These are phyloP conservation scores for Drosophila melanosoma DNA, from an alignment of 2,888 invertebrate species.

Conservation along the genomic window DNA sequence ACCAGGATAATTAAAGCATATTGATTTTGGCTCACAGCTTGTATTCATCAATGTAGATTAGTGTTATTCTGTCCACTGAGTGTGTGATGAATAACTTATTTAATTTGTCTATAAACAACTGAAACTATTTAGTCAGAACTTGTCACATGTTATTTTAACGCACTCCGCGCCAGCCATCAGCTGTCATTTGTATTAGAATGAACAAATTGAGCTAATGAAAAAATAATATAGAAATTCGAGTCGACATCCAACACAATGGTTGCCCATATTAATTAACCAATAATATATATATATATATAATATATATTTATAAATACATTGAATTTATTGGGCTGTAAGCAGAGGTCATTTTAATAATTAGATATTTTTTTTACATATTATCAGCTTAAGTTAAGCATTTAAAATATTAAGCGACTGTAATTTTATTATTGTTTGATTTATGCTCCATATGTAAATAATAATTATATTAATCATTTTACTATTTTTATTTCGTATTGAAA, in stretches of 20 bases:
- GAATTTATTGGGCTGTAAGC: background rate
- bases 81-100: conserved; percentile 47
- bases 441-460: background rate
- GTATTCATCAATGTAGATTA: background rate
- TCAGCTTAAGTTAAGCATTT: background rate
- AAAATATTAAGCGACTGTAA: background rate
- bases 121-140: conserved; percentile 57
- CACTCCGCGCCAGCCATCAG: conserved; percentile 31
- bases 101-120: conserved; percentile 51
- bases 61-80: background rate
- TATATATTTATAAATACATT: background rate
- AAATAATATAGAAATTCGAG: conserved; percentile 36
- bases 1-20: conserved; percentile 46
- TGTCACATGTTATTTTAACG: conserved; percentile 60
- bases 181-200: conserved; percentile 58
- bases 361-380: background rate
- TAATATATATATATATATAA: background rate
- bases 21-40: conserved; percentile 52
- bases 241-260: conserved; percentile 5
- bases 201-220: conserved; percentile 66
- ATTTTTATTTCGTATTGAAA: background rate
- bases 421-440: background rate
- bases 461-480: background rate
- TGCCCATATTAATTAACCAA: conserved; percentile 4
- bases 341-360: background rate